Evolutionary conservation across 2,888 invertebrate genomes (phyloP).

Genomic region (Orthosia incerta): DNA sequence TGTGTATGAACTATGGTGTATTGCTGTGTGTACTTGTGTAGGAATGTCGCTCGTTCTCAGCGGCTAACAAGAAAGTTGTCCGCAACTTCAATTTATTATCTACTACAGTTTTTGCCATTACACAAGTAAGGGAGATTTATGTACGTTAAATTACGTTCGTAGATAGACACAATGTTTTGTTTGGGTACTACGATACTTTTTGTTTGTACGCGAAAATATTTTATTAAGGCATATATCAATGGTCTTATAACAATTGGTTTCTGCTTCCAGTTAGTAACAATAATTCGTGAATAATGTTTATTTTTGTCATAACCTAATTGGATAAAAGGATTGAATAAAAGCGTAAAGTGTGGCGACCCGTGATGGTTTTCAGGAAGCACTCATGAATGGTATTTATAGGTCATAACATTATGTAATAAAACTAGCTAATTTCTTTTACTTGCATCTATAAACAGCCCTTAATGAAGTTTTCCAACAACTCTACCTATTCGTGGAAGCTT

Average conservation of each 20-base stretch:
- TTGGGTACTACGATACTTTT: conserved; percentile 19
- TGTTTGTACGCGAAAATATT: conserved; percentile 17
- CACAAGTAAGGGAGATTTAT: conserved; percentile 61
- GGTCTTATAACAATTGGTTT: not conserved
- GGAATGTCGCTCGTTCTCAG: conserved; percentile 39
- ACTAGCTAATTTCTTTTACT: conserved; percentile 9
- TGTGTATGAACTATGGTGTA: conserved; percentile 38
- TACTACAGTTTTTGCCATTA: conserved; percentile 62
- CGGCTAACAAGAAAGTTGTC: conserved; percentile 59
- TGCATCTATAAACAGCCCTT: not conserved
- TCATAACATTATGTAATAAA: not conserved
- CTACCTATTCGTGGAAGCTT: not conserved
- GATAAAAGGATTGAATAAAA: not conserved
- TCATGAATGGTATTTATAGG: not conserved
- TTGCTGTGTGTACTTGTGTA: conserved; percentile 50
- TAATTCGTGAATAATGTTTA: not conserved
- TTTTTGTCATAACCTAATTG: too few species aligned
- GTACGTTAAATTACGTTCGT: conserved; percentile 53
- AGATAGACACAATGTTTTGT: conserved; percentile 49
- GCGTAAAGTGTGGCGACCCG: not conserved
- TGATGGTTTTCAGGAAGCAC: not conserved
- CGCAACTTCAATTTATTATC: conserved; percentile 63
- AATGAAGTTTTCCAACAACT: not conserved
- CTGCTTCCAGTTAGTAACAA: not conserved
- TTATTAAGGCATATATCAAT: not conserved